Conservation (phyloP, 2,888 invertebrate genomes). For the Serrognathus titanus region DNA sequence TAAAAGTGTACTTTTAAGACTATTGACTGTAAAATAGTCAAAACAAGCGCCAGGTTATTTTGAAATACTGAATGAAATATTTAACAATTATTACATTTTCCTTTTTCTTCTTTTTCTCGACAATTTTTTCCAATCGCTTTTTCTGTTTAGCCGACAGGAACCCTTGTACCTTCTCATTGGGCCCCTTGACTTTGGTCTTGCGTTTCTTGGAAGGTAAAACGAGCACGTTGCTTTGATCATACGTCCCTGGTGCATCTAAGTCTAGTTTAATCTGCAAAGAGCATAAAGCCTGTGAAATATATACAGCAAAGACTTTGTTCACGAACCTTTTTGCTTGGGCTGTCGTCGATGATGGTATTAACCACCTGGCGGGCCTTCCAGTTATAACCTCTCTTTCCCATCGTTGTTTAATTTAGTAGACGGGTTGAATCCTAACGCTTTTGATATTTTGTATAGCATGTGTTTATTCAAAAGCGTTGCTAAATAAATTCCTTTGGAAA, state of each 20-base stretch:
- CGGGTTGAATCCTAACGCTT: background rate
- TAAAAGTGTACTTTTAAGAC: background rate
- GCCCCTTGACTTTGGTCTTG: conserved; percentile 64
- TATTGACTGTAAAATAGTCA: no score
- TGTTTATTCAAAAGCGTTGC: no score
- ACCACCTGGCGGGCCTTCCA: conserved; percentile 70
- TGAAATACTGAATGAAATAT: background rate
- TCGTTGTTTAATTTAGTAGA: background rate
- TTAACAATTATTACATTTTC: conserved; percentile 55
- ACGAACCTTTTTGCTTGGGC: conserved; percentile 63
- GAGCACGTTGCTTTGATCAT: conserved; percentile 74
- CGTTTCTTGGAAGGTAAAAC: conserved; percentile 81
- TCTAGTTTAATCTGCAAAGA: conserved; percentile 59
- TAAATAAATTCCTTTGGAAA: no score
- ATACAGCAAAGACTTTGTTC: background rate
- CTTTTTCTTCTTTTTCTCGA: conserved; percentile 87
- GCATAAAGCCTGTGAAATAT: conserved; percentile 2
- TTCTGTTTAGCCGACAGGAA: conserved; percentile 84
- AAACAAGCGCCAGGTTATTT: no score
- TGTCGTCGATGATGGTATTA: conserved; percentile 68
- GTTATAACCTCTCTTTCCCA: conserved; percentile 64
- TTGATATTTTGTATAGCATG: no score
- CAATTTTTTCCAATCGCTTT: conserved; percentile 80
- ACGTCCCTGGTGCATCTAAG: conserved; percentile 57
- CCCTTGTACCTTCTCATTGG: conserved; percentile 56